phyloP scores from a whole-genome alignment of 2,113 vertebrate genomes.

The Nothoprocta perdicaria region DNA sequence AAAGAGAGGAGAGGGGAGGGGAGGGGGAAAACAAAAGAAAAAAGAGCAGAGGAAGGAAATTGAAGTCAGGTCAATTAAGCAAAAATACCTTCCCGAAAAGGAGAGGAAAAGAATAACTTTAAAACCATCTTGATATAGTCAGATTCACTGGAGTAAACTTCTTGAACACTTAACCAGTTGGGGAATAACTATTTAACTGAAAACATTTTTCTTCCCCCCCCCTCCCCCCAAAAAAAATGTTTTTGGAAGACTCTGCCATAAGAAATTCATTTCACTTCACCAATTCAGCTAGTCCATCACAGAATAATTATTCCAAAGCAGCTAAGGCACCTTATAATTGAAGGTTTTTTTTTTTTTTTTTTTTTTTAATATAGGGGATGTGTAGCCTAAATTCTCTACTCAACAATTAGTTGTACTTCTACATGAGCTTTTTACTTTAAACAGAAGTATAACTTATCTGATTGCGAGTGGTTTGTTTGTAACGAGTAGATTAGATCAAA shows the following conservation, averaged over 20 bases:
- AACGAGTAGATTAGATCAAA: conserved; percentile 18
- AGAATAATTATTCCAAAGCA: background rate
- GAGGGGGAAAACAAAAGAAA: background rate
- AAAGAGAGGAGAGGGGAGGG: background rate
- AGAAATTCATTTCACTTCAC: background rate
- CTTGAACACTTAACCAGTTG: background rate
- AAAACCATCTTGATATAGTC: background rate
- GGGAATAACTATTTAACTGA: background rate
- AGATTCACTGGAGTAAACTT: background rate
- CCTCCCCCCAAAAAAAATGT: background rate
- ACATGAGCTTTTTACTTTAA: background rate
- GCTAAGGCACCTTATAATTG: background rate
- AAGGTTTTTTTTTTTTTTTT: background rate
- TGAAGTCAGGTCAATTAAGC: background rate
- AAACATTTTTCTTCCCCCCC: background rate
- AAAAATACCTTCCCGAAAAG: background rate
- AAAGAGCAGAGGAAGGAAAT: background rate
- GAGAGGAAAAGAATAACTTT: background rate
- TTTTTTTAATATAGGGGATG: background rate
- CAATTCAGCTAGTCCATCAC: background rate
- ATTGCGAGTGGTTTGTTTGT: background rate
- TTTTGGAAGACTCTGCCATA: background rate
- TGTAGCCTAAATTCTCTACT: background rate
- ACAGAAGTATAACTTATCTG: conserved; percentile 31
- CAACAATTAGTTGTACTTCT: conserved; percentile 5